Evolutionary conservation across 2,113 vertebrate genomes (phyloP).

Genomic region (Turdus rufiventris): DNA sequence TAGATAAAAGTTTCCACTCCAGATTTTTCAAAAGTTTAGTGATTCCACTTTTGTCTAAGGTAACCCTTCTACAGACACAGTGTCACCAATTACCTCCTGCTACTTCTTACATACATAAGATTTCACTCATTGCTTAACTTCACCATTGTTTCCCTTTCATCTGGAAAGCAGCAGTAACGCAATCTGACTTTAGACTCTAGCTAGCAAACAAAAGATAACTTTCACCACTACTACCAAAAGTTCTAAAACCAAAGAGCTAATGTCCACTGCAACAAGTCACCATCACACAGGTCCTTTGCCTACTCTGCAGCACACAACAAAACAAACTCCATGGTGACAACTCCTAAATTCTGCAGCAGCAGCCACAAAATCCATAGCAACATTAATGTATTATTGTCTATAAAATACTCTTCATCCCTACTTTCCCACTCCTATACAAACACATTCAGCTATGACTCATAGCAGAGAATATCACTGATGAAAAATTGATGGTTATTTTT

Average conservation of each 20-base stretch:
- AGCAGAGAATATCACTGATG: not conserved
- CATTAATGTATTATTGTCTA: slow-evolving; percentile 32
- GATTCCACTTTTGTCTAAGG: not conserved
- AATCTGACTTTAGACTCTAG: not conserved
- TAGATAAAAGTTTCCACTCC: not conserved
- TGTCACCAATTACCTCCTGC: not conserved
- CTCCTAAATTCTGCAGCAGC: not conserved
- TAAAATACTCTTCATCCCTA: slow-evolving; percentile 6
- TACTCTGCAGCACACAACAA: not conserved
- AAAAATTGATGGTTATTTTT: slow-evolving; percentile 46
- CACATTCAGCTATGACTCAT: slow-evolving; percentile 10
- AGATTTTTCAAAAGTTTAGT: not conserved
- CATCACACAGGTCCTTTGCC: not conserved
- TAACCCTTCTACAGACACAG: not conserved
- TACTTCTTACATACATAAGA: not conserved
- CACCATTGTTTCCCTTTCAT: not conserved
- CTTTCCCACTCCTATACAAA: not conserved
- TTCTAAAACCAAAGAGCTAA: not conserved
- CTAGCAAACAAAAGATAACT: not conserved
- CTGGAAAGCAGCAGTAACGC: not conserved
- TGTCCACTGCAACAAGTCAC: not conserved
- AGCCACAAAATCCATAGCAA: slow-evolving; percentile 44
- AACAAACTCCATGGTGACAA: not conserved
- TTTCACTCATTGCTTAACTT: not conserved
- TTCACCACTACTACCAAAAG: not conserved